Evolutionary conservation across 1,140 invertebrate genomes (phyloP), one percentile per base, ranked within the genome.

Genomic region (Drosophila lowei): DNA sequence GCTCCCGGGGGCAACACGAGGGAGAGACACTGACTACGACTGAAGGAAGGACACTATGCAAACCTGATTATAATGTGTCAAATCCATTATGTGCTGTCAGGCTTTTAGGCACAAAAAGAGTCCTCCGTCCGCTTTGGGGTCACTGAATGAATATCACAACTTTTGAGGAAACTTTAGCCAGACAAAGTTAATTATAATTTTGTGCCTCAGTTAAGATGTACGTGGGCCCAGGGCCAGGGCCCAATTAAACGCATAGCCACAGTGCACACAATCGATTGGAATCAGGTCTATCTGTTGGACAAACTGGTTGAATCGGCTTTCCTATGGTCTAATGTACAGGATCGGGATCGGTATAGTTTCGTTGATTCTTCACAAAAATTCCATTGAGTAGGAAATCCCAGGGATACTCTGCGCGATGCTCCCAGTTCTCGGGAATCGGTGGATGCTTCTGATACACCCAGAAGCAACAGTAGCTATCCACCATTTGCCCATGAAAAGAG

Each of bases 1-100:
- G 63, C 58, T 56, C 41, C 4, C 41, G 54, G 34, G 54, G 44
- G 21, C 5, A 9, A 56, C 47, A 28, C 41, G 44, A 16, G 13
- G 49, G 5, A 23, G 7, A n/a, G 11, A 5, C 8, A 54, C 42
- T 54, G 64, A 54, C 64, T 30, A 30, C 28, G 70, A 38, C 67
- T 30, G 50, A 52, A 8, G 57, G 60, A 64, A 64, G 70, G 72
- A 62, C 61, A 80, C 72, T 77, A 72, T 89, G 72, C 79, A 75
- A 85, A 79, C 75, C 89, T 89, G 84, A 90, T 90, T 90, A 89
- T 90, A 90, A 90, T 90, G 88, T 90, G 88, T 90, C 88, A 90
- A 90, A 88, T 90, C 68, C 83, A 84, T 90, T 84, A 88, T 84
- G 77, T 80, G 70, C 73, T 90, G 88, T 84, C 81, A 76, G 77